Conservation (phyloP, 2,797 vertebrate genomes). For the Sebastes variabilis region DNA sequence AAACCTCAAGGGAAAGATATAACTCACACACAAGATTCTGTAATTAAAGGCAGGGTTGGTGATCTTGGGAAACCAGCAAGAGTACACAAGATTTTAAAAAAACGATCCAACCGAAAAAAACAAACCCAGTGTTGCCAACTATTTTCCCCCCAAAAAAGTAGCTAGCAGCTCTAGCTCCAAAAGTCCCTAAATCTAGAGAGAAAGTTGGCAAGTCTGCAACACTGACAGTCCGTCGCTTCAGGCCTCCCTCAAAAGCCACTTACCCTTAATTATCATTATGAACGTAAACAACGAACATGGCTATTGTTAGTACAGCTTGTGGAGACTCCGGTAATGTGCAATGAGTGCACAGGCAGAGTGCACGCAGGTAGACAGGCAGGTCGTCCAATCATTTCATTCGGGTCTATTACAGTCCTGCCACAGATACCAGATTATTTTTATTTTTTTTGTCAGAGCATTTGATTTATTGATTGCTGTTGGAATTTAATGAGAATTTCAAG, state of each 20-base stretch:
- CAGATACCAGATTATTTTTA: too few species aligned
- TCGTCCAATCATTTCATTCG: too few species aligned
- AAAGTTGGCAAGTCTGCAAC: not conserved
- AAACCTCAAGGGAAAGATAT: not conserved
- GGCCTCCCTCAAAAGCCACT: not conserved
- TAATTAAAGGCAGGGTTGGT: not conserved
- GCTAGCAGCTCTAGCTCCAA: not conserved
- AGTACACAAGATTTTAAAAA: not conserved
- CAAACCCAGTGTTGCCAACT: not conserved
- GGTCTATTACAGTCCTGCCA: too few species aligned
- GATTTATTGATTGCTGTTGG: too few species aligned
- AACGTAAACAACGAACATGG: too few species aligned
- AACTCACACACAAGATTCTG: not conserved
- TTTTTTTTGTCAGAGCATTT: too few species aligned
- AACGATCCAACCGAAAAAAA: not conserved
- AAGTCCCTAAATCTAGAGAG: not conserved
- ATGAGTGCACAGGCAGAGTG: too few species aligned
- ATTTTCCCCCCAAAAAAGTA: not conserved
- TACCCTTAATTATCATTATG: not conserved
- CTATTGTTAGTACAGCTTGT: too few species aligned
- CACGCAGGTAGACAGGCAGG: too few species aligned
- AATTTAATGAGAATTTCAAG: too few species aligned
- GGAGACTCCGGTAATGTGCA: accelerated
- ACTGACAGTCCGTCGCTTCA: not conserved
- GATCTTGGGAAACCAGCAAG: not conserved